Base-by-base conservation (phyloP, 2,797 vertebrate species). In the Chaenodraco wilsoni region DNA sequence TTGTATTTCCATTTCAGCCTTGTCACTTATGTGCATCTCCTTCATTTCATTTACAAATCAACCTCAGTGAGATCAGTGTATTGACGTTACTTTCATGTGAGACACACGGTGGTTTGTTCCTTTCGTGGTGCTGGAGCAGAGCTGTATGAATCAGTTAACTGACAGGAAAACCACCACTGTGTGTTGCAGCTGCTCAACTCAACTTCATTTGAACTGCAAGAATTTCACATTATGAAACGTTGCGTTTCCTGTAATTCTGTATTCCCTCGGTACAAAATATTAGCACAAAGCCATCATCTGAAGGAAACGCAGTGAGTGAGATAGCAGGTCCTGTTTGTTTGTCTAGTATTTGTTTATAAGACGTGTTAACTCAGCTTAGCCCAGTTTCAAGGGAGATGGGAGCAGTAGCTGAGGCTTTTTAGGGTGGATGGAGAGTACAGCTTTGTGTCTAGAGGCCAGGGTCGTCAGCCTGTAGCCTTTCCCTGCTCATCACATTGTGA, bases 161-260 rank as follows among this genome's bases (percentile, higher is more conserved):
- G 85, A 91, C 87, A 91, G 87, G 87, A 91, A 93, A 92, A 79
- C 89, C 87, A 84, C 86, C 33, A 59, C 11, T 65, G 6, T 16
- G 4, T 12, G 65, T 11, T 51, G 52, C 76, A 84, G 59, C 67
- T 58, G 49, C 64, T 69, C 52, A 60, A 21, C 74, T 74, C 55
- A 49, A 67, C 15, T 43, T 46, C 3, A 57, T 59, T 76, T 55
- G 0, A 66, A 44, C 44, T 6, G 9, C 69, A 9, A 70, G 31
- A 61, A 57, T 37, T 66, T 72, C 59, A 52, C 51, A 43, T 65
- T 1, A 8, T 45, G 49, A 58, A 66, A 37, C 33, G 61, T 37
- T 58, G 8, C 2, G 9, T 52, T 79, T 82, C 76, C 77, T 73
- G 56, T 51, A 21, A 12, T 14, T 61, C 11, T 45, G 14, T 23